Evolutionary conservation across 2,113 vertebrate species (phyloP).

Genomic region (Aptenodytes forsteri): DNA sequence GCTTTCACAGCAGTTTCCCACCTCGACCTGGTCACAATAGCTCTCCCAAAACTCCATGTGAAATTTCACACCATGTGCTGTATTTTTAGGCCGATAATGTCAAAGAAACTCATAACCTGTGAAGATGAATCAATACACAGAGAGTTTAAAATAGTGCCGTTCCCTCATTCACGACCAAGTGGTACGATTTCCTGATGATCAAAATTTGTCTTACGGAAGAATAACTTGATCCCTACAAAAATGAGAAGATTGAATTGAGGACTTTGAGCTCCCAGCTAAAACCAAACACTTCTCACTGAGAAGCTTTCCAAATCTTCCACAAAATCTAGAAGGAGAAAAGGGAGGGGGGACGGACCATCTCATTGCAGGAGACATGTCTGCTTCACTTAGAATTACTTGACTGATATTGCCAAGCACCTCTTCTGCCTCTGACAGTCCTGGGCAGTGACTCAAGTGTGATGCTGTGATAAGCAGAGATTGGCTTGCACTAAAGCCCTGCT

Average conservation of each 20-base stretch:
- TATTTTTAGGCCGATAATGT: not conserved
- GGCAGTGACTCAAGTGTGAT: not conserved
- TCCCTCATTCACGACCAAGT: not conserved
- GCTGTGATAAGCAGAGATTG: not conserved
- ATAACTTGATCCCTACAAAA: fast-evolving
- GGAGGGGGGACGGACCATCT: not conserved
- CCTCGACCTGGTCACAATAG: fast-evolving
- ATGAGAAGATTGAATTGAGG: not conserved
- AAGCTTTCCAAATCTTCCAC: not conserved
- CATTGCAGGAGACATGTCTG: not conserved
- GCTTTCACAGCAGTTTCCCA: not conserved
- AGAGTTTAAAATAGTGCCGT: not conserved
- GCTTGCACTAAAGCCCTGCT: not conserved
- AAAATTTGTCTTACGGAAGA: not conserved
- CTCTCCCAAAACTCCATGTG: not conserved
- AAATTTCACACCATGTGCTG: fast-evolving
- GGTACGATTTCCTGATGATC: not conserved
- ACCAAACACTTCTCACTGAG: not conserved
- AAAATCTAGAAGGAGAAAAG: not conserved
- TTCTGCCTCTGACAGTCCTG: not conserved
- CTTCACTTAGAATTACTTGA: not conserved
- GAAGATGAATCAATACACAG: not conserved
- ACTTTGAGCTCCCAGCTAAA: not conserved
- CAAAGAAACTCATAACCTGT: not conserved
- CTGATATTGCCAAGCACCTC: not conserved